These are phyloP conservation scores for Holocentrus rufus DNA, from an alignment of 2,797 vertebrate species.

Conservation along the genomic window DNA sequence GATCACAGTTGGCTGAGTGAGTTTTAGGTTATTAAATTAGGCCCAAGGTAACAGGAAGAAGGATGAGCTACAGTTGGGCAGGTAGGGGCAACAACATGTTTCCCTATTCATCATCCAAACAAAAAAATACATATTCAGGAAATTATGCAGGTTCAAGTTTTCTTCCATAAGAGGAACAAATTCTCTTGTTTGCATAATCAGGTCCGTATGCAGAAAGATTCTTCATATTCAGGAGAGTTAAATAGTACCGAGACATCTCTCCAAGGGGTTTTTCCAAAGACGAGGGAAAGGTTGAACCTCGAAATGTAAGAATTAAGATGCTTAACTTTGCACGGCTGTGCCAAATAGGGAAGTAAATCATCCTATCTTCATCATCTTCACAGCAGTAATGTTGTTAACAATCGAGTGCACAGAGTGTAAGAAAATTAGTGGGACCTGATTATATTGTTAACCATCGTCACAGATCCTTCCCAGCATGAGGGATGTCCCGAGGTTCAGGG, in stretches of 20 bases:
- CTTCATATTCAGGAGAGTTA: constrained; percentile 61
- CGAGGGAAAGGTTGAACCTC: constrained; percentile 33
- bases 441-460: not conserved
- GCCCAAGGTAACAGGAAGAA: constrained; percentile 77
- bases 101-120: constrained; percentile 70
- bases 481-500: not conserved
- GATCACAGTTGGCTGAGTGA: constrained; percentile 78
- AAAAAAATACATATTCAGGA: constrained; percentile 46
- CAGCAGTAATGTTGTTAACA: constrained; percentile 23
- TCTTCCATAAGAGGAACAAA: constrained; percentile 46
- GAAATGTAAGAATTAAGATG: constrained; percentile 50
- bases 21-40: constrained; percentile 80
- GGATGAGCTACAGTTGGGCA: constrained; percentile 75
- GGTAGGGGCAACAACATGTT: constrained; percentile 70
- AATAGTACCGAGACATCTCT: constrained; percentile 42
- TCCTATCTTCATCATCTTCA: constrained; percentile 26
- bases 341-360: constrained; percentile 39
- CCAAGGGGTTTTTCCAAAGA: constrained; percentile 38
- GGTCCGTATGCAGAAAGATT: constrained; percentile 30
- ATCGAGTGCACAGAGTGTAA: not conserved
- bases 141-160: constrained; percentile 58
- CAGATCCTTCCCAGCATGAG: not conserved
- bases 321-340: constrained; percentile 45
- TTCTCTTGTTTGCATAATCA: constrained; percentile 58
- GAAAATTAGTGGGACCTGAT: constrained; percentile 2